These are phyloP conservation scores for Sturmia bella DNA, from an alignment of 2,888 invertebrate species.

Conservation along the genomic window DNA sequence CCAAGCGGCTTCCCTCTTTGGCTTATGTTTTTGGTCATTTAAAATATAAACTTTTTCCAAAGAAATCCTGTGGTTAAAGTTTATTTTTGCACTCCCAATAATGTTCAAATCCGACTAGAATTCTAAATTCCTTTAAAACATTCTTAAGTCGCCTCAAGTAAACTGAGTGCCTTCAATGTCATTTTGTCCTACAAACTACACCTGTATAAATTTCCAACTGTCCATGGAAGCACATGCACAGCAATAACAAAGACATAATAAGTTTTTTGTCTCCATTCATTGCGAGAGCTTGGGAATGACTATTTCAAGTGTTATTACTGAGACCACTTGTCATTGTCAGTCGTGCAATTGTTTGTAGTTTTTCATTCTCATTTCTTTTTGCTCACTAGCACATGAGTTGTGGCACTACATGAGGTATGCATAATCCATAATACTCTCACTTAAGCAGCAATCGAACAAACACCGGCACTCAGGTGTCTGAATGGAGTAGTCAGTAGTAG, in stretches of 20 bases:
- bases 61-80: too few relatives aligned
- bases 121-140: slow-evolving; percentile 22
- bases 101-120: too few relatives aligned
- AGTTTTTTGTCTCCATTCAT: slow-evolving; percentile 3
- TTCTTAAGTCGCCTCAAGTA: too few relatives aligned
- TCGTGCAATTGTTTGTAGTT: slow-evolving; percentile 45
- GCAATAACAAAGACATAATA: slow-evolving; percentile 1
- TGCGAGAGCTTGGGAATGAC: slow-evolving; percentile 38
- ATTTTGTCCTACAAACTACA: background rate
- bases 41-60: too few relatives aligned
- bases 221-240: slow-evolving; percentile 11
- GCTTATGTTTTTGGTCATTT: too few relatives aligned
- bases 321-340: slow-evolving; percentile 58
- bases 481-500: background rate
- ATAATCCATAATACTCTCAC: slow-evolving; percentile 18
- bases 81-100: too few relatives aligned
- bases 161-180: slow-evolving; percentile 1
- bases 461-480: background rate
- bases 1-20: too few relatives aligned
- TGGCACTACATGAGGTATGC: background rate
- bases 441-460: background rate
- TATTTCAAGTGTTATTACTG: slow-evolving; percentile 57
- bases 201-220: slow-evolving; percentile 5
- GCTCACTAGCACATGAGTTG: slow-evolving; percentile 5
- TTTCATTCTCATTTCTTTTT: slow-evolving; percentile 10